Evolutionary conservation across 2,888 invertebrate genomes (phyloP).

Genomic region (Hyalella azteca): DNA sequence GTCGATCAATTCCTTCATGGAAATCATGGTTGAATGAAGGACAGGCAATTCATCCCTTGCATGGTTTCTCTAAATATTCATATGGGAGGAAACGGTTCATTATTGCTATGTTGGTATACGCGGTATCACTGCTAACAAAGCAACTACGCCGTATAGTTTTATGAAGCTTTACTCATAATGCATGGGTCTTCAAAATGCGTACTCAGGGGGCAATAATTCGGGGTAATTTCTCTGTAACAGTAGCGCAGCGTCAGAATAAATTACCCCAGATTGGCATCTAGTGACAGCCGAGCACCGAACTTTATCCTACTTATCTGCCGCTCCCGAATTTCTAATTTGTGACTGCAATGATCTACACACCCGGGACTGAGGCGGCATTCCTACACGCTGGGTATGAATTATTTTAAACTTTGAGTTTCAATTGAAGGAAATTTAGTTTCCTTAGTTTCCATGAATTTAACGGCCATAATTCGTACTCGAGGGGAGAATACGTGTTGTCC

Average conservation of each 20-base stretch:
- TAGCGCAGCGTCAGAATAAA: slow-evolving; percentile 26
- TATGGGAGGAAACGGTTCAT: neutral
- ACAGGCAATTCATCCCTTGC: too few relatives aligned
- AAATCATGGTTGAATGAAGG: too few relatives aligned
- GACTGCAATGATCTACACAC: slow-evolving; percentile 4
- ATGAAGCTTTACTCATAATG: neutral
- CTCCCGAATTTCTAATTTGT: slow-evolving; percentile 27
- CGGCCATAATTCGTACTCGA: too few relatives aligned
- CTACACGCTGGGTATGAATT: too few relatives aligned
- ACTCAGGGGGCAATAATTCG: slow-evolving; percentile 32
- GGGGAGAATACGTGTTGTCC: too few relatives aligned
- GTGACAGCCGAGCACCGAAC: slow-evolving; percentile 28
- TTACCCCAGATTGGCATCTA: slow-evolving; percentile 30
- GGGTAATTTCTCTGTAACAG: slow-evolving; percentile 30
- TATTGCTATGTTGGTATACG: neutral
- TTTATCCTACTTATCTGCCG: slow-evolving; percentile 11
- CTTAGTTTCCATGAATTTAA: too few relatives aligned
- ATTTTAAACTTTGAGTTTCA: too few relatives aligned
- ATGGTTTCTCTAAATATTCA: too few relatives aligned
- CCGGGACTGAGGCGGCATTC: neutral
- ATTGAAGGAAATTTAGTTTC: too few relatives aligned
- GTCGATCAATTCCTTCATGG: too few relatives aligned
- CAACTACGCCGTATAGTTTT: neutral
- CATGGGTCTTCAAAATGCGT: slow-evolving; percentile 5
- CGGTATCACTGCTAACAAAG: slow-evolving; percentile 22